These are phyloP conservation scores for Heloderma charlesbogerti DNA, from an alignment of 2,113 vertebrate genomes.

Conservation along the genomic window DNA sequence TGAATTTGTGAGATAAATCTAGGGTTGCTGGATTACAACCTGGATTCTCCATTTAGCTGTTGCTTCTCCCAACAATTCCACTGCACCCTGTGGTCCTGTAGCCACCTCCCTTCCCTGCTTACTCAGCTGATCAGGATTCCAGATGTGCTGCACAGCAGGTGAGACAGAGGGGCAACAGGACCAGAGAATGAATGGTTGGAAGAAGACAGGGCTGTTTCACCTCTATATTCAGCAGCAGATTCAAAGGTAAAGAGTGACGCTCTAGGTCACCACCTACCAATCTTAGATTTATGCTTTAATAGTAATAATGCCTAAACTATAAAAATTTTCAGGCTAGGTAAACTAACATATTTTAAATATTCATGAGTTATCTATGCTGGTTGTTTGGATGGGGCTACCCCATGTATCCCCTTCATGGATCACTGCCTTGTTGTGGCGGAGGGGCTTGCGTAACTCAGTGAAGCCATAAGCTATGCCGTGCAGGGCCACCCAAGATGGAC, in stretches of 20 bases:
- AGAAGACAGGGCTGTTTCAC: not conserved
- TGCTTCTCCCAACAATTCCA: not conserved
- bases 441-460: too few relatives aligned
- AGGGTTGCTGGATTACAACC: not conserved
- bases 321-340: not conserved
- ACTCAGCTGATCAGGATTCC: not conserved
- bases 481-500: too few relatives aligned
- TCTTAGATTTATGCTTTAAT: not conserved
- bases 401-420: too few relatives aligned
- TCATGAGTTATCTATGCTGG: not conserved
- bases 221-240: not conserved
- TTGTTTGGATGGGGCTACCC: not conserved
- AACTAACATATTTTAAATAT: not conserved
- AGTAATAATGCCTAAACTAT: not conserved
- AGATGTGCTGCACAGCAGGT: not conserved
- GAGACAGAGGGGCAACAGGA: not conserved
- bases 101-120: not conserved
- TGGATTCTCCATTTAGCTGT: not conserved
- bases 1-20: not conserved
- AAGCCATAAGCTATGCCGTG: too few relatives aligned
- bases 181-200: not conserved
- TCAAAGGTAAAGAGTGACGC: not conserved
- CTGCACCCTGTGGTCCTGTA: not conserved
- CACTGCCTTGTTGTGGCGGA: too few relatives aligned
- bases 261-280: not conserved